phyloP scores from a whole-genome alignment of 2,888 invertebrate genomes.

The Drosophila austrosaltans region DNA sequence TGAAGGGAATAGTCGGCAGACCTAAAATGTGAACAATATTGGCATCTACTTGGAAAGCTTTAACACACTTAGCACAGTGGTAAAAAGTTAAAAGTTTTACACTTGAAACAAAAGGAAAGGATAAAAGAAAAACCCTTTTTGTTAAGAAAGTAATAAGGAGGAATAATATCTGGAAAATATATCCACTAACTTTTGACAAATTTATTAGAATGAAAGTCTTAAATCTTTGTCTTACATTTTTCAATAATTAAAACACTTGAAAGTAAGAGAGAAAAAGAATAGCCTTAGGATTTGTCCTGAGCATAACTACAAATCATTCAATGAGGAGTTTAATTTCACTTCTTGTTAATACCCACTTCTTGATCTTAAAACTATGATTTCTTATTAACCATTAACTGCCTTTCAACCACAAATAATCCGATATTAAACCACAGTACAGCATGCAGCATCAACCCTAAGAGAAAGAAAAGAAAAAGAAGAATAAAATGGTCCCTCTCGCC shows the following conservation, averaged over 20 bases:
- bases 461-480: neutral
- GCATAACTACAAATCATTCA: neutral
- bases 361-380: no score
- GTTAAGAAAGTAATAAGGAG: no score
- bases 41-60: neutral
- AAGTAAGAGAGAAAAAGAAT: no score
- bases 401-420: neutral
- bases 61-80: constrained; percentile 2
- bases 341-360: neutral
- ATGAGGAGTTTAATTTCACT: neutral
- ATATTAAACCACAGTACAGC: neutral
- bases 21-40: constrained; percentile 21
- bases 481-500: constrained; percentile 7
- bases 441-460: neutral
- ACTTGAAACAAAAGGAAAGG: neutral
- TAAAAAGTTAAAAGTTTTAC: neutral
- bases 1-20: neutral
- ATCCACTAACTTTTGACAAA: no score
- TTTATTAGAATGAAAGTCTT: no score
- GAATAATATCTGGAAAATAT: no score
- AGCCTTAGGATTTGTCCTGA: no score
- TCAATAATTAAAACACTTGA: no score
- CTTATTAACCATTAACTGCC: neutral
- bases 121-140: neutral
- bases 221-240: no score